Evolutionary conservation across 2,113 vertebrate genomes (phyloP), one percentile per base, ranked within the genome.

Genomic region (Oncorhynchus masou): DNA sequence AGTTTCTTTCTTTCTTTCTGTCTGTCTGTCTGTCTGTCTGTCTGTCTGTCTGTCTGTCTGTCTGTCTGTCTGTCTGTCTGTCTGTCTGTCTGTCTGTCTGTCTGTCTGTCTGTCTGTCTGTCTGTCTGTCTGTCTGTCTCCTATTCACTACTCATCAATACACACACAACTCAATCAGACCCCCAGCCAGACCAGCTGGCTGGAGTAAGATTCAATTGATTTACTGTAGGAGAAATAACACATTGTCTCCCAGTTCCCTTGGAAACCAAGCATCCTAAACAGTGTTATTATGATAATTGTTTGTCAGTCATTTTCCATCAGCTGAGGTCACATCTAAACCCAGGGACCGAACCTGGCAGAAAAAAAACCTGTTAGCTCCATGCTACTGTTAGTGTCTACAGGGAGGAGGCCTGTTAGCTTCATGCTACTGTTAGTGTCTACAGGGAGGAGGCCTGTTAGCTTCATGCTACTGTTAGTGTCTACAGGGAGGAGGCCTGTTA

Each of bases 181-280:
- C 49, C 70, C 66, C 45, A 76, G 83, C 49, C 20, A 0, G 83
- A 74, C 70, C 67, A 73, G 81, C 79, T 81, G 51, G 54, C 67
- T 31, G 57, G 81, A 85, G 88, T 85, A 72, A 79, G 68, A 88
- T 81, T 83, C 73, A 80, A 74, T 78, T 82, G 82, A 88, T 87
- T 87, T 81, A 54, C 54, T 80, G 15, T 74, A 29, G 48, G 12
- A 25, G 24, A 69, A 54, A 51, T 1, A 15, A 51, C 49, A 12
- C 49, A 68, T 74, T 82, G 75, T 85, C 73, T 87, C 22, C 20
- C 49, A 3, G 75, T 71, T 79, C 54, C 74, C 84, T 74, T 81
- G 70, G 76, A 70, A 79, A 81, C 76, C 62, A 79, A 78, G 82
- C 76, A 78, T 77, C 45, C 65, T 68, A 76, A 88, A 88, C 78